A percentile compares a stretch with the other conserved stretches of the same genome.
phyloP scores from a whole-genome alignment of 2,888 invertebrate genomes.

The Elaeidobius kamerunicus region DNA sequence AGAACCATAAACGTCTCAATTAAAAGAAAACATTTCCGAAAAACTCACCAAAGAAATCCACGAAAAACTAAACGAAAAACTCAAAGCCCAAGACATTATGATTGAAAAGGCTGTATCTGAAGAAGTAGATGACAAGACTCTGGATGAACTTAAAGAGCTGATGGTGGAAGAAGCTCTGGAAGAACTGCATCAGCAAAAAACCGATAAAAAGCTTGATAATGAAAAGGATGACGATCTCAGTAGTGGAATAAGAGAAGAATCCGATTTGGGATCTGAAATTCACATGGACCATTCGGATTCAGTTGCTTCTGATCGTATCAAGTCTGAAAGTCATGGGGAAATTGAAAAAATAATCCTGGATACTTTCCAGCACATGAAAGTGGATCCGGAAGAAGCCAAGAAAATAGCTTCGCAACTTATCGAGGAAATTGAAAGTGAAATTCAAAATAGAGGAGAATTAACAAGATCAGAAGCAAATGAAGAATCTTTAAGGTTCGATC shows the following conservation, averaged over 20 bases:
- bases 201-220: background rate
- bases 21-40: constrained; percentile 29
- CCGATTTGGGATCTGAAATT: constrained; percentile 46
- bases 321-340: constrained; percentile 48
- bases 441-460: constrained; percentile 46
- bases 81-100: constrained; percentile 25
- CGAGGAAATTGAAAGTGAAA: constrained; percentile 55
- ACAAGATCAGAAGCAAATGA: constrained; percentile 22
- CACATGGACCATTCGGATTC: constrained; percentile 48
- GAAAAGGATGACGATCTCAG: constrained; percentile 48
- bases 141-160: constrained; percentile 30
- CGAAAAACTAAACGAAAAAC: constrained; percentile 33
- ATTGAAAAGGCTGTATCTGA: constrained; percentile 27
- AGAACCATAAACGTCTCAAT: constrained; percentile 3
- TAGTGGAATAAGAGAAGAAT: constrained; percentile 44
- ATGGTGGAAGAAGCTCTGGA: constrained; percentile 29
- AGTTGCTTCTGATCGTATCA: constrained; percentile 44
- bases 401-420: constrained; percentile 53
- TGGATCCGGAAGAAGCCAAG: constrained; percentile 53
- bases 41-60: constrained; percentile 34
- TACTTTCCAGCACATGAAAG: constrained; percentile 48
- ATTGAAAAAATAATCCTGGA: constrained; percentile 49
- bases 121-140: constrained; percentile 24
- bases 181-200: constrained; percentile 21
- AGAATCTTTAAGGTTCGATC: constrained; percentile 36